phyloP scores from a whole-genome alignment of 2,113 vertebrate species.

The Coregonus clupeaformis region DNA sequence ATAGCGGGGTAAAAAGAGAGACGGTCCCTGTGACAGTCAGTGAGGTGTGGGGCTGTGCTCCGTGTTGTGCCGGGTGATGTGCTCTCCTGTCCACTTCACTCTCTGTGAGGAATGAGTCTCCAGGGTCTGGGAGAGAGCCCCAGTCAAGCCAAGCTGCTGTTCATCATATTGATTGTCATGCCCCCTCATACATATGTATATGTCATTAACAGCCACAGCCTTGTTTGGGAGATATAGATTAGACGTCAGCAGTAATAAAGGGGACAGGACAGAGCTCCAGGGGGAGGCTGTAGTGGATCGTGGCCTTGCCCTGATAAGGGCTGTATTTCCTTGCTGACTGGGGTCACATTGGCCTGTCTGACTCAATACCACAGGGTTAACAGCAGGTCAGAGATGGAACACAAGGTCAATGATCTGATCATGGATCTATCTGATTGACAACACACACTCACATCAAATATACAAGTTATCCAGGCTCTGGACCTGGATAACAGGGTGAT shows the following conservation, averaged over 20 bases:
- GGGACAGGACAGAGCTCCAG: too few species aligned
- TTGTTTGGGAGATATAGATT: constrained; percentile 19
- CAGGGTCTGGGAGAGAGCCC: neutral
- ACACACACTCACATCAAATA: too few species aligned
- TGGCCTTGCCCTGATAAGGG: too few species aligned
- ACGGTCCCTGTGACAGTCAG: neutral
- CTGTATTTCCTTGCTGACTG: too few species aligned
- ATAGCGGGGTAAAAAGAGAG: too few species aligned
- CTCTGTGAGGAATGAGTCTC: neutral
- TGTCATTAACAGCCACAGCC: constrained; percentile 53
- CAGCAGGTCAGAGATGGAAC: constrained; percentile 3
- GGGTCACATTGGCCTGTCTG: neutral
- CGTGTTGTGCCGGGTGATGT: too few species aligned
- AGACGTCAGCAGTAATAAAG: too few species aligned
- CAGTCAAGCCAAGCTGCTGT: neutral
- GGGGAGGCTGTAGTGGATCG: too few species aligned
- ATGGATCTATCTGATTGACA: neutral
- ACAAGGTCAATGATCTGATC: neutral
- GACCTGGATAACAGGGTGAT: neutral
- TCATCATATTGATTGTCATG: constrained; percentile 32
- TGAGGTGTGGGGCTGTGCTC: neutral
- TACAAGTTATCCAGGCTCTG: too few species aligned
- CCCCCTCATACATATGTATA: constrained; percentile 63
- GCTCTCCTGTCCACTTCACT: neutral
- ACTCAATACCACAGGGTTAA: constrained; percentile 38